These are phyloP conservation scores for Atherix ibis DNA, from an alignment of 2,888 invertebrate species.

Conservation along the genomic window DNA sequence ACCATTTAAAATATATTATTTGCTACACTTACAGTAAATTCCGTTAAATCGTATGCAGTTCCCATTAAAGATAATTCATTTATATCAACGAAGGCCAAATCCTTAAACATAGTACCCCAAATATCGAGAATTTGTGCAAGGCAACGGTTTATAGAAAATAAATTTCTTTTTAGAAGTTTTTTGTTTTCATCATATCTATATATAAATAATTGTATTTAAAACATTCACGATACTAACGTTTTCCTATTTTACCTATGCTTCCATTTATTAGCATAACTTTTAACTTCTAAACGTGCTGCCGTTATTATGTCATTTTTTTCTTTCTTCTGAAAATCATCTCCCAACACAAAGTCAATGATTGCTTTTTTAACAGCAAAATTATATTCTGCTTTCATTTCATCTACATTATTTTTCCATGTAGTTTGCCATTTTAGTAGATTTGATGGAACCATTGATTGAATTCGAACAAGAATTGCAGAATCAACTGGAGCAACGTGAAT, in stretches of 20 bases:
- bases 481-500: conserved; percentile 76
- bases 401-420: conserved; percentile 43
- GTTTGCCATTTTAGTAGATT: conserved; percentile 46
- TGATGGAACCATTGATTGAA: conserved; percentile 38
- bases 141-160: conserved; percentile 67
- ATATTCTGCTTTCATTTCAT: conserved; percentile 74
- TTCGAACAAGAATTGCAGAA: conserved; percentile 50
- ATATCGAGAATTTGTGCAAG: conserved; percentile 62
- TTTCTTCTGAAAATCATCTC: conserved; percentile 43
- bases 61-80: conserved; percentile 25
- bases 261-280: conserved; percentile 50
- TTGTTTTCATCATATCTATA: conserved; percentile 33
- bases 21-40: conserved; percentile 23
- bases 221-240: background rate
- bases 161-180: conserved; percentile 39
- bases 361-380: conserved; percentile 79
- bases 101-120: conserved; percentile 66
- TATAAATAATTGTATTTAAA: background rate
- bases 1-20: background rate
- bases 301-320: conserved; percentile 33
- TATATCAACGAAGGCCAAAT: conserved; percentile 21
- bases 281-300: conserved; percentile 40
- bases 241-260: conserved; percentile 33
- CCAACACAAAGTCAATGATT: conserved; percentile 79
- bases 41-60: conserved; percentile 27